A percentile compares a stretch with the other conserved stretches of the same genome.
Conservation (phyloP, 2,113 vertebrate species). For the Hemibagrus wyckioides region DNA sequence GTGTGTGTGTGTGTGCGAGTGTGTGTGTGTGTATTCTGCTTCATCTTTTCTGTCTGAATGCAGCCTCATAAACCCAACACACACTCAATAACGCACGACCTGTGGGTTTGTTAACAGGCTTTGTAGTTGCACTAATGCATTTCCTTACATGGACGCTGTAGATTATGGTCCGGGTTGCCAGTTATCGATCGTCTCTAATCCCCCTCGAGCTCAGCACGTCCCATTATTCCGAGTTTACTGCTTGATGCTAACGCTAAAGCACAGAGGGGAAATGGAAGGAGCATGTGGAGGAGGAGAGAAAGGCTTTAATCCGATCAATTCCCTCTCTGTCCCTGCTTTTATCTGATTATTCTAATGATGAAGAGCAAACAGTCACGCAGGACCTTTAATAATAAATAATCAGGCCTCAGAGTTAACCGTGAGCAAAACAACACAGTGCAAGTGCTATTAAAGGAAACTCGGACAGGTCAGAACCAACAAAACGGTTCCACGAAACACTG, state of each 20-base stretch:
- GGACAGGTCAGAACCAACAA: not conserved
- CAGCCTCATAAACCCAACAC: conserved; percentile 68
- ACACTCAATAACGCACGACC: conserved; percentile 74
- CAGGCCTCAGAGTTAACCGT: not conserved
- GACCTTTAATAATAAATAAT: conserved; percentile 54
- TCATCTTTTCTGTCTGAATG: conserved; percentile 62
- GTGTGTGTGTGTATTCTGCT: conserved; percentile 28
- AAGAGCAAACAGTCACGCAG: conserved; percentile 68
- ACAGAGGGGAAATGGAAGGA: conserved; percentile 30
- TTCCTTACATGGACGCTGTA: conserved; percentile 72
- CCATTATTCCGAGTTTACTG: conserved; percentile 55
- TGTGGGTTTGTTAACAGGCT: conserved; percentile 75
- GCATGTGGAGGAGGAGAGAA: conserved; percentile 34
- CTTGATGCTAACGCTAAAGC: conserved; percentile 30
- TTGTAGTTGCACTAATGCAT: conserved; percentile 75
- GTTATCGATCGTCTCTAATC: conserved; percentile 69
- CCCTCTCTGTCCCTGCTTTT: conserved; percentile 60
- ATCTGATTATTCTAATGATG: conserved; percentile 74
- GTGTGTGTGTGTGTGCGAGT: conserved; percentile 15
- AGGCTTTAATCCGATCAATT: conserved; percentile 68
- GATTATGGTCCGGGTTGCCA: conserved; percentile 66
- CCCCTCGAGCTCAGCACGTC: conserved; percentile 54
- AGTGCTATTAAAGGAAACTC: not conserved
- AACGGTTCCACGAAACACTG: not conserved
- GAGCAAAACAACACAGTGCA: not conserved